Percentiles rank a stretch among this genome's conserved stretches.
Conservation (phyloP, 2,113 vertebrate species). For the Platanista minor region DNA sequence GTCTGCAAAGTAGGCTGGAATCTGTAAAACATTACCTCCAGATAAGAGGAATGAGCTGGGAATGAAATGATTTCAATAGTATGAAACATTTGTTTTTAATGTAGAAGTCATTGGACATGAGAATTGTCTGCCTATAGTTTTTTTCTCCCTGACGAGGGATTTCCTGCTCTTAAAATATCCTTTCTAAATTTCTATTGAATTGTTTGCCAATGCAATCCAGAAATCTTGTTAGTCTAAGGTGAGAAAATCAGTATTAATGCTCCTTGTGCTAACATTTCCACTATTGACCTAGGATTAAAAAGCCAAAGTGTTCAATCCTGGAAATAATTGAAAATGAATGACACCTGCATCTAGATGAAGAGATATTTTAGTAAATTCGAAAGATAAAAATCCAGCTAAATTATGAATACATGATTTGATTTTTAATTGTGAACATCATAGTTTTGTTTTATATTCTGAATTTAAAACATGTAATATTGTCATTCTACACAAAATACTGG, state of each 20-base stretch:
- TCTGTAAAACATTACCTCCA: constrained; percentile 83
- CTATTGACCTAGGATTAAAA: constrained; percentile 47
- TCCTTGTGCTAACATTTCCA: constrained; percentile 64
- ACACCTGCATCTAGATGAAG: background rate
- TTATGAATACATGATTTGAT: background rate
- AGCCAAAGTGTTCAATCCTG: background rate
- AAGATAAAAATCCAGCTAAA: background rate
- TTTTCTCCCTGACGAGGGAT: constrained; percentile 66
- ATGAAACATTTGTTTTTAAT: constrained; percentile 83
- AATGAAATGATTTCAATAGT: constrained; percentile 77
- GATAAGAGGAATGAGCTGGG: constrained; percentile 75
- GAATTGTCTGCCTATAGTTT: constrained; percentile 69
- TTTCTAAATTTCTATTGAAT: constrained; percentile 74
- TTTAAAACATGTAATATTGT: background rate
- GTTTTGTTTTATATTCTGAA: background rate
- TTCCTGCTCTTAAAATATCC: constrained; percentile 76
- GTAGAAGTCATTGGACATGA: constrained; percentile 70
- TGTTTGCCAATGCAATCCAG: constrained; percentile 65
- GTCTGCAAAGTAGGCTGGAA: constrained; percentile 75
- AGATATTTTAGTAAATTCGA: background rate
- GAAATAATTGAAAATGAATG: constrained; percentile 5
- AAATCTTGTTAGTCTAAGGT: constrained; percentile 59
- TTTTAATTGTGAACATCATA: background rate
- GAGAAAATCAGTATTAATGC: constrained; percentile 67
- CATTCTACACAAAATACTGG: background rate